Evolutionary conservation across 2,888 invertebrate genomes (phyloP), one percentile per base, ranked within the genome.

Genomic region (Monopis laevigella): DNA sequence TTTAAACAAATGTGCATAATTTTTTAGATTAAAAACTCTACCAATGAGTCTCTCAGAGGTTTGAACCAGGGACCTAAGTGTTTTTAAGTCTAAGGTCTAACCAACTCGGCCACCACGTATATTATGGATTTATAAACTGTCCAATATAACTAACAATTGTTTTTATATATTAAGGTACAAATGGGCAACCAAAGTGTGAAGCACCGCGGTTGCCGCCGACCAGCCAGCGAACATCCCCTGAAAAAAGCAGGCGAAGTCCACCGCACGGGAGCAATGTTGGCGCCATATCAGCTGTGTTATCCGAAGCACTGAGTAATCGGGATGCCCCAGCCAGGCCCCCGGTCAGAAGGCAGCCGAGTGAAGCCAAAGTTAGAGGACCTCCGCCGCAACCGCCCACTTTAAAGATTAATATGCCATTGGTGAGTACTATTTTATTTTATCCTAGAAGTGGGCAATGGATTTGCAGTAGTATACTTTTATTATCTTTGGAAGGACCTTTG

Each of bases 331-430:
- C 58, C 3, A 56, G 66, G 43, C 67, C 63, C 2, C 52, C 47
- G 44, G 65, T 70, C 11, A 65, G 62, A 54, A 59, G 78, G 46
- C 77, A 77, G 44, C 70, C 75, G 2, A 75, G 74, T 44, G 75
- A 75, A 47, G 64, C 58, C 8, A 61, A 69, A 47, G 58, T 62
- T 47, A 83, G 92, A 53, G 92, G 91, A 32, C 92, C 93, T 19
- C 93, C 93, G 19, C 93, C 94, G 8, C 87, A 89, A 51, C 90
- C 91, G 16, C 91, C 91, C 42, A 86, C 88, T 39, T 86, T 84
- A 55, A 87, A 90, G 58, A 86, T 88, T 42, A 83, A 83, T 50
- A 82, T 88, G 73, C 82, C 84, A 54, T 82, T 84, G 73, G 86
- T 86, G 55, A 80, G 80, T 73, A 29, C 13, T 13, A 7, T 16